These are phyloP conservation scores for Syngnathus rostellatus DNA, from an alignment of 2,797 vertebrate genomes.

Conservation along the genomic window DNA sequence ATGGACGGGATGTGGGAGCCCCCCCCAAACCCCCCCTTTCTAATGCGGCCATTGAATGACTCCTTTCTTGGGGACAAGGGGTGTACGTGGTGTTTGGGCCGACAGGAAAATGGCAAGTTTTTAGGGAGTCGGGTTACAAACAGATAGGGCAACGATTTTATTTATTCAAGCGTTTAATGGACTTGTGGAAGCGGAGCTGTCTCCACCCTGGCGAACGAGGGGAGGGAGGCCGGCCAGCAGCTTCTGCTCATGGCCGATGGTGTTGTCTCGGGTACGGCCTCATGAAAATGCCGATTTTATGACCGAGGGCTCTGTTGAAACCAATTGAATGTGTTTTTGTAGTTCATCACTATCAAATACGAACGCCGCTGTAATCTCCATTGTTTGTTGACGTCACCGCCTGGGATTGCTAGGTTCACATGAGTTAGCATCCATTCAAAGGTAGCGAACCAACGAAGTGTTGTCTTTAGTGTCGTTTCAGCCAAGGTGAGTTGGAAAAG, in stretches of 20 bases:
- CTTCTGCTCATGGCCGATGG: constrained; percentile 45
- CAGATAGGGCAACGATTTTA: not conserved
- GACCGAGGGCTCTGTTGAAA: not conserved
- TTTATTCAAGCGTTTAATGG: not conserved
- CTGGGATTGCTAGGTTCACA: constrained; percentile 23
- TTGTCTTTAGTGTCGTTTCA: not conserved
- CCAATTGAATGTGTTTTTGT: rapidly evolving
- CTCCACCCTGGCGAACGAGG: constrained; percentile 53
- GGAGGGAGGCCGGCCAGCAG: constrained; percentile 26
- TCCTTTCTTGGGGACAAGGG: constrained; percentile 39
- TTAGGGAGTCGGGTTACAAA: constrained; percentile 6
- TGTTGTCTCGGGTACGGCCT: constrained; percentile 15
- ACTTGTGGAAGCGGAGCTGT: constrained; percentile 19
- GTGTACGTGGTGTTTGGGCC: constrained; percentile 38
- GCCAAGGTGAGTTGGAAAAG: not conserved
- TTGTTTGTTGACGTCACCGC: constrained; percentile 42
- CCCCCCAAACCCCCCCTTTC: constrained; percentile 5
- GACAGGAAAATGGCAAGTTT: constrained; percentile 35
- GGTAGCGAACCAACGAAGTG: not conserved
- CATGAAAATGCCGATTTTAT: rapidly evolving
- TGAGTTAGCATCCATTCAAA: not conserved
- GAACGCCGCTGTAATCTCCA: constrained; percentile 27
- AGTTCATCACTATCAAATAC: not conserved
- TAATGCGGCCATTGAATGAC: constrained; percentile 48
- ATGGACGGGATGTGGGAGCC: constrained; percentile 9